Conservation (phyloP, 2,888 invertebrate genomes). For the Brachyptera putata region DNA sequence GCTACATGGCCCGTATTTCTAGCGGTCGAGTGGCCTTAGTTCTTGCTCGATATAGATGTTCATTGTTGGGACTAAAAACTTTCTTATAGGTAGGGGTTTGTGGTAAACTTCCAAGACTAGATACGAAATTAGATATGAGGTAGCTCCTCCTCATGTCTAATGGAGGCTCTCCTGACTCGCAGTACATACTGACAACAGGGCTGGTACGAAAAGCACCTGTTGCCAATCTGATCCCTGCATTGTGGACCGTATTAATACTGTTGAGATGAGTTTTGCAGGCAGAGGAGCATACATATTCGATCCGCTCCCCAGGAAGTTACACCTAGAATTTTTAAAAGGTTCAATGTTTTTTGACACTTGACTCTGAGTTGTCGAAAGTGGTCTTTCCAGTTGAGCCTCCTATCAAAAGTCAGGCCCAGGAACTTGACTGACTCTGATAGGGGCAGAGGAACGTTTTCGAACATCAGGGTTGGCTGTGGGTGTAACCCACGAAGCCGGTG, state of each 20-base stretch:
- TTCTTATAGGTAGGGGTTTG: neutral
- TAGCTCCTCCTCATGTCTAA: neutral
- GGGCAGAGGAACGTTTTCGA: constrained; percentile 2
- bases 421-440: neutral
- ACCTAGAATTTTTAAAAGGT: constrained; percentile 10
- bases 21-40: neutral
- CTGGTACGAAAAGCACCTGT: constrained; percentile 10
- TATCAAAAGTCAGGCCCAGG: constrained; percentile 5
- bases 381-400: constrained; percentile 14
- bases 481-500: neutral
- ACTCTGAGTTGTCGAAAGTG: neutral
- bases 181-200: neutral
- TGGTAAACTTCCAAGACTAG: neutral
- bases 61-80: neutral
- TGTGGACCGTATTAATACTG: neutral
- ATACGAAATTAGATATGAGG: neutral
- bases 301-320: constrained; percentile 10
- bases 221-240: neutral
- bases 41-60: neutral
- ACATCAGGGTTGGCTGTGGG: neutral
- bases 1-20: neutral
- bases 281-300: constrained; percentile 9
- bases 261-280: neutral
- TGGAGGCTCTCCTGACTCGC: neutral
- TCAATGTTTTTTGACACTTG: neutral